phyloP scores from a whole-genome alignment of 2,113 vertebrate species.

The Cephalopholis sonnerati region DNA sequence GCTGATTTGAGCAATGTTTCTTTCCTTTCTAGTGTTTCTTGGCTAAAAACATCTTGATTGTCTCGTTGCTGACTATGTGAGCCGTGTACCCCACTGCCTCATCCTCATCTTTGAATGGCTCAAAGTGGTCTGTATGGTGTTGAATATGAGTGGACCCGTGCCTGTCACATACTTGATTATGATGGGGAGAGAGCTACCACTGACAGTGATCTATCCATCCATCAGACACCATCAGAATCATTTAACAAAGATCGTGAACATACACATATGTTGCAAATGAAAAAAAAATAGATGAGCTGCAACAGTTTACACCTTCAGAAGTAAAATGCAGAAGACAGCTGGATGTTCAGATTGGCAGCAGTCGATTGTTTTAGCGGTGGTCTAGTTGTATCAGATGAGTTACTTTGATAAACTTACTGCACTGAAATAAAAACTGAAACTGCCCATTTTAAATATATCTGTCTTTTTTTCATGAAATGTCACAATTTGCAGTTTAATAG shows the following conservation, averaged over 20 bases:
- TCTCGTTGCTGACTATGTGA: slow-evolving; percentile 15
- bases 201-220: neutral
- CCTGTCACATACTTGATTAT: slow-evolving; percentile 26
- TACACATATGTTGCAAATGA: neutral
- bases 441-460: slow-evolving; percentile 20
- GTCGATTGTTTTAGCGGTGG: slow-evolving; percentile 18
- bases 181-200: neutral
- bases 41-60: slow-evolving; percentile 7
- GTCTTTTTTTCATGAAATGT: slow-evolving; percentile 1
- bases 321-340: neutral
- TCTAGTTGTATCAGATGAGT: slow-evolving; percentile 13
- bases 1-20: slow-evolving; percentile 41
- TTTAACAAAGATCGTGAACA: slow-evolving; percentile 5
- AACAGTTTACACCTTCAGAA: neutral
- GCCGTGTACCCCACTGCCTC: slow-evolving; percentile 20
- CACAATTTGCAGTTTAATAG: neutral
- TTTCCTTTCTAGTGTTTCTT: slow-evolving; percentile 16
- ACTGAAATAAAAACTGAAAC: slow-evolving; percentile 66
- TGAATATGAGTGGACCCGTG: slow-evolving; percentile 36
- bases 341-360: slow-evolving; percentile 22
- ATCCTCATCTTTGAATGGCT: neutral
- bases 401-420: slow-evolving; percentile 9
- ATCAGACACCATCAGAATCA: neutral
- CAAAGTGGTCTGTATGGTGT: slow-evolving; percentile 13
- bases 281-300: neutral